These are phyloP conservation scores for Gnathonemus echidnorhynchus DNA, from an alignment of 2,113 vertebrate species.

Conservation along the genomic window DNA sequence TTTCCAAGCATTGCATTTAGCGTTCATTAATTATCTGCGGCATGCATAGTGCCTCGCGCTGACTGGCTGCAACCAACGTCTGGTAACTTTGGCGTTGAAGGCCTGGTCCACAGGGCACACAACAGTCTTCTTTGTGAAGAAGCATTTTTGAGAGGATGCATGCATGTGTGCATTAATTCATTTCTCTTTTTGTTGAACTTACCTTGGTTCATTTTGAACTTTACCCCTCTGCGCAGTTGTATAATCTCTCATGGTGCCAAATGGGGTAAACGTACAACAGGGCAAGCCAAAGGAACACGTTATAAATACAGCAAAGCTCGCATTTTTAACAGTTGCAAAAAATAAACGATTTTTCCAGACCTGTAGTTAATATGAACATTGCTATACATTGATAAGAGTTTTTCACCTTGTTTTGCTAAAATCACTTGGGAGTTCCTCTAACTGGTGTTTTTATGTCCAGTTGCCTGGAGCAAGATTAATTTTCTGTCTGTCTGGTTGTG, in stretches of 20 bases:
- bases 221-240: conserved; percentile 21
- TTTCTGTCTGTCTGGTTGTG: neutral
- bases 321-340: neutral
- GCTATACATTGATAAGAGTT: neutral
- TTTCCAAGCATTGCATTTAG: neutral
- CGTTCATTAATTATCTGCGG: neutral
- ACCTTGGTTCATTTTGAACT: conserved; percentile 32
- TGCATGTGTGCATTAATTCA: neutral
- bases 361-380: neutral
- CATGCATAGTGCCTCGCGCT: neutral
- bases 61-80: no score
- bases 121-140: neutral
- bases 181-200: neutral
- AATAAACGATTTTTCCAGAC: neutral
- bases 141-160: neutral
- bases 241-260: neutral
- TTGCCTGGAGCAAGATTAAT: neutral
- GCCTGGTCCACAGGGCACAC: neutral
- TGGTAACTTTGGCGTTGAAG: neutral
- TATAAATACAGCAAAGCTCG: neutral
- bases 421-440: neutral
- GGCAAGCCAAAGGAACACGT: neutral
- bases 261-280: neutral
- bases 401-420: neutral
- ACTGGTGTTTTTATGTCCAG: neutral